Evolutionary conservation across 2,797 vertebrate species (phyloP).

Genomic region (Enteromius mattozi): DNA sequence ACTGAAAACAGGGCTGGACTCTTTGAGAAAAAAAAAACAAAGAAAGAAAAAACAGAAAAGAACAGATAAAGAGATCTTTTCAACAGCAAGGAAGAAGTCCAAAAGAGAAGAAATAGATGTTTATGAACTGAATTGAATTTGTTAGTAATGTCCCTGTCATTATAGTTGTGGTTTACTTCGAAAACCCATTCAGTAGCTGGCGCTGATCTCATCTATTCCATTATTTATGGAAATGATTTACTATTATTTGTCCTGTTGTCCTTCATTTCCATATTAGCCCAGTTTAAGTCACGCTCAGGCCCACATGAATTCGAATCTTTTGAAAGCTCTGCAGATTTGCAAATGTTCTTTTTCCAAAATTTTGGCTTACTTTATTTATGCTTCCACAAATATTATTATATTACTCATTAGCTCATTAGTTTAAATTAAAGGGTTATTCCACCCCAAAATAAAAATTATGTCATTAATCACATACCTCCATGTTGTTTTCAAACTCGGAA

Average conservation of each 20-base stretch:
- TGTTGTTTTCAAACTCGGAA: too few species aligned
- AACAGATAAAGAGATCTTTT: conserved; percentile 8
- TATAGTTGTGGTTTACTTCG: neutral
- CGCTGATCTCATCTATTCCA: neutral
- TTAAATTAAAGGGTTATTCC: neutral
- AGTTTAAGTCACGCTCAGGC: neutral
- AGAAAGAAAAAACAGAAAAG: neutral
- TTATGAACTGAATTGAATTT: neutral
- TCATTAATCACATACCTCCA: too few species aligned
- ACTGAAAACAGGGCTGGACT: conserved; percentile 8
- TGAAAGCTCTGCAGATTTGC: neutral
- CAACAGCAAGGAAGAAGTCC: neutral
- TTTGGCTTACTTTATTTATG: neutral
- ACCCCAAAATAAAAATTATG: too few species aligned
- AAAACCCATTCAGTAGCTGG: neutral
- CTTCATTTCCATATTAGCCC: neutral
- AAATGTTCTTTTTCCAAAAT: neutral
- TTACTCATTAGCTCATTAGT: neutral
- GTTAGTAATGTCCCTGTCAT: neutral
- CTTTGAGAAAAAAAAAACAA: conserved; percentile 5
- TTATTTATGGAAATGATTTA: neutral
- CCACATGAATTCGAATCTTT: neutral
- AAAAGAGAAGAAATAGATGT: neutral
- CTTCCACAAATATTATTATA: neutral
- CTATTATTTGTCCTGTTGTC: too few species aligned